Percentiles rank a stretch among this genome's conserved stretches.
These are phyloP conservation scores for Glaucidium brasilianum DNA, from an alignment of 2,113 vertebrate genomes.

Conservation along the genomic window DNA sequence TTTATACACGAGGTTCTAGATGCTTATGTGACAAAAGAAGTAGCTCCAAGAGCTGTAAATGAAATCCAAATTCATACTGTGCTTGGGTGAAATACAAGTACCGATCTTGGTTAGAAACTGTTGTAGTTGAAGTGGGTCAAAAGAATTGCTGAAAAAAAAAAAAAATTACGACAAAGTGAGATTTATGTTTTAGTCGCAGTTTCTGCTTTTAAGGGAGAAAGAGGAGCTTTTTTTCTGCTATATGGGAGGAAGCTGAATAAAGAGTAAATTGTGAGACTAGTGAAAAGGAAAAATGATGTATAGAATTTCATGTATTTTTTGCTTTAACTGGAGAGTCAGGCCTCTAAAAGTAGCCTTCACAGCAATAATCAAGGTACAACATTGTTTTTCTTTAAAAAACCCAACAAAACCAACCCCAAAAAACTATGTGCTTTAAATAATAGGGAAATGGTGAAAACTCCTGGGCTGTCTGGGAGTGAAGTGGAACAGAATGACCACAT, in stretches of 20 bases:
- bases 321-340: neutral
- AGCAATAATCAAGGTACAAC: neutral
- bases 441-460: neutral
- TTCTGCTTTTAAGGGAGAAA: neutral
- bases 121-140: neutral
- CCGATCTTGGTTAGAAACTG: neutral
- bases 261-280: neutral
- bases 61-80: neutral
- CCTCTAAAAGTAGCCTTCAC: neutral
- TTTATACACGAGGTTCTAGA: neutral
- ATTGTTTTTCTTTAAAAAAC: neutral
- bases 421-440: neutral
- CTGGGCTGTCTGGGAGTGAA: neutral
- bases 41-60: neutral
- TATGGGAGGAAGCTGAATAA: neutral
- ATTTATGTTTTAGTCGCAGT: neutral
- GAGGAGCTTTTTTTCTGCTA: neutral
- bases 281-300: neutral
- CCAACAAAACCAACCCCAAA: accelerated
- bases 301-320: neutral
- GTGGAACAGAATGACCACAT: neutral
- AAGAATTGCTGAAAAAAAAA: neutral
- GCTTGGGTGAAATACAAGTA: neutral
- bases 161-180: neutral
- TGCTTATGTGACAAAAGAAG: neutral